A percentile compares a stretch with the other conserved stretches of the same genome.
These are phyloP conservation scores for Lasioglossum villosulum DNA, from an alignment of 2,888 invertebrate genomes.

Conservation along the genomic window DNA sequence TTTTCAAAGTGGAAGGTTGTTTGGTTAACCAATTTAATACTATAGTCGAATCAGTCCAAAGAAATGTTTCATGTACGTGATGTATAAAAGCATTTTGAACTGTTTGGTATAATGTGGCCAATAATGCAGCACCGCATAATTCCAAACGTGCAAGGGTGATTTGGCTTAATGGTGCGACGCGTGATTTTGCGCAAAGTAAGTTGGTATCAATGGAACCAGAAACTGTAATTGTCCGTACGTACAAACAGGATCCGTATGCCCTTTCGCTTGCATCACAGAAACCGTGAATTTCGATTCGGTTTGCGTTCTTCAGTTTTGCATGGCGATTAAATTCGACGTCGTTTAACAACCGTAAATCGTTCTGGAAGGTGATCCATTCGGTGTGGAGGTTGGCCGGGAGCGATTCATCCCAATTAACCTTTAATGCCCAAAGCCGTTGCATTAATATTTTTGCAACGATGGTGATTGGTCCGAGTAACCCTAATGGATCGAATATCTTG, in stretches of 20 bases:
- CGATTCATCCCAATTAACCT: constrained; percentile 24
- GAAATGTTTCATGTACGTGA: too few relatives aligned
- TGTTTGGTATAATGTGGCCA: neutral
- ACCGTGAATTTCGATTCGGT: neutral
- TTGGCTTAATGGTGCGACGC: neutral
- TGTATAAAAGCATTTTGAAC: too few relatives aligned
- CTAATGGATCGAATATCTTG: constrained; percentile 34
- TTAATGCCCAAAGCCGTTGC: constrained; percentile 24
- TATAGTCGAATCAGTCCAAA: constrained; percentile 10
- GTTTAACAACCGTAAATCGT: too few relatives aligned
- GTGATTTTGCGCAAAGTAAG: neutral
- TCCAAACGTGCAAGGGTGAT: neutral
- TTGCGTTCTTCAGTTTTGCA: too few relatives aligned
- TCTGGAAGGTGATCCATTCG: neutral
- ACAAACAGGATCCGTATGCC: constrained; percentile 12
- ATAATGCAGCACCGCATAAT: neutral
- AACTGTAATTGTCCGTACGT: neutral
- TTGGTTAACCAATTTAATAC: constrained; percentile 6
- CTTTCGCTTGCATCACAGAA: constrained; percentile 18
- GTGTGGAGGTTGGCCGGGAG: neutral
- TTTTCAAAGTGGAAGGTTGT: neutral
- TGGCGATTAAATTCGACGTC: too few relatives aligned
- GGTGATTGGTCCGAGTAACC: constrained; percentile 26
- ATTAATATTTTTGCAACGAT: constrained; percentile 19
- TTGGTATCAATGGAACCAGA: neutral